These are phyloP conservation scores for Candoia aspera DNA, from an alignment of 2,113 vertebrate genomes.

Conservation along the genomic window DNA sequence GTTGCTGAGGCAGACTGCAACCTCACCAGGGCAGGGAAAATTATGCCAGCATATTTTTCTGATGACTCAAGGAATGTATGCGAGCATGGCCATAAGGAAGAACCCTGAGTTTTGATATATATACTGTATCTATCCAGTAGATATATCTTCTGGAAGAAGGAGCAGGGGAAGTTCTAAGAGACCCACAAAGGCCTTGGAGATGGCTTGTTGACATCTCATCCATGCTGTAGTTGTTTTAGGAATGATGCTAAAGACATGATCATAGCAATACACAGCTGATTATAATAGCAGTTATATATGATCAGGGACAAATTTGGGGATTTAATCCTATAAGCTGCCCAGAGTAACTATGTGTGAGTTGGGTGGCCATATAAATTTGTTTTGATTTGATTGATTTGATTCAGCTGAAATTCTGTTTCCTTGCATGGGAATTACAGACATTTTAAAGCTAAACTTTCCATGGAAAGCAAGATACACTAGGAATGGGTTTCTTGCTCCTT, in stretches of 20 bases:
- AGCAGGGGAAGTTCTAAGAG: background rate
- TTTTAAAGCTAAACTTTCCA: conserved; percentile 45
- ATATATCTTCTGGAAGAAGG: too few species aligned
- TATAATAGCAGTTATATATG: conserved; percentile 30
- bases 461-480: background rate
- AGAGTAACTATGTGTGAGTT: too few species aligned
- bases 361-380: too few species aligned
- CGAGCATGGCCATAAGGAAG: background rate
- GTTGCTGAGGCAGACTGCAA: background rate
- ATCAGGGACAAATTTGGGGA: background rate
- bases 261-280: background rate
- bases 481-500: conserved; percentile 34
- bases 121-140: too few species aligned
- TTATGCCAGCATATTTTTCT: background rate
- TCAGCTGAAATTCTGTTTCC: conserved; percentile 42
- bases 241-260: background rate
- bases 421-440: conserved; percentile 11
- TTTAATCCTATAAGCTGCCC: too few species aligned
- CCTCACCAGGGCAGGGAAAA: background rate
- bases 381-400: background rate
- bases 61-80: too few species aligned
- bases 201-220: background rate
- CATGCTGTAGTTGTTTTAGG: background rate
- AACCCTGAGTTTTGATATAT: background rate
- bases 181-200: background rate